These are phyloP conservation scores for Morelia viridis DNA, from an alignment of 2,797 vertebrate species.

Conservation along the genomic window DNA sequence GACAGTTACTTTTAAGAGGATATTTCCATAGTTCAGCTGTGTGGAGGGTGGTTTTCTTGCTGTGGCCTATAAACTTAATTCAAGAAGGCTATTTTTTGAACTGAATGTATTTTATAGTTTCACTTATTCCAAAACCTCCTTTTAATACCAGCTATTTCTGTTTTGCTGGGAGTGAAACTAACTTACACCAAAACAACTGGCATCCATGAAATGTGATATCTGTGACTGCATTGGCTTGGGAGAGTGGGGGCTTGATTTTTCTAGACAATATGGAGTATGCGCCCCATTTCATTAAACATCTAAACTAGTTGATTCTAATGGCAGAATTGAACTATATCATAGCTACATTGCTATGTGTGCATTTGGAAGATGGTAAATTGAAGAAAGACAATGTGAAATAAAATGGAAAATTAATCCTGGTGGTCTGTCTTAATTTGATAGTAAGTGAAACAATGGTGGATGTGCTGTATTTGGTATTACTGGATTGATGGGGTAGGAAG, in stretches of 20 bases:
- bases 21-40: constrained; percentile 4
- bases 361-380: constrained; percentile 1
- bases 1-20: background rate
- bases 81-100: constrained; percentile 11
- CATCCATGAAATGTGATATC: constrained; percentile 18
- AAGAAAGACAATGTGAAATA: constrained; percentile 28
- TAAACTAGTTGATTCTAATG: background rate
- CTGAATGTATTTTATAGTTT: constrained; percentile 30
- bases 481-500: background rate
- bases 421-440: constrained; percentile 16
- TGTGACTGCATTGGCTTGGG: constrained; percentile 4
- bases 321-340: background rate
- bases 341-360: background rate
- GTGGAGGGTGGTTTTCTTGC: constrained; percentile 2
- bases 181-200: constrained; percentile 29
- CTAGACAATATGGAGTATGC: constrained; percentile 11
- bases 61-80: background rate
- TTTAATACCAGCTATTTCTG: background rate
- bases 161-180: constrained; percentile 24
- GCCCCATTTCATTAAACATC: background rate
- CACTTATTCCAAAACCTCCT: background rate
- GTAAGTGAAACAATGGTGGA: background rate
- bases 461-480: background rate
- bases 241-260: constrained; percentile 16
- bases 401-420: constrained; percentile 13